Evolutionary conservation across 92 coral and sea anemone species (phyloP), one percentile per base, ranked within the genome.

Genomic region (Isaurus tuberculatus): DNA sequence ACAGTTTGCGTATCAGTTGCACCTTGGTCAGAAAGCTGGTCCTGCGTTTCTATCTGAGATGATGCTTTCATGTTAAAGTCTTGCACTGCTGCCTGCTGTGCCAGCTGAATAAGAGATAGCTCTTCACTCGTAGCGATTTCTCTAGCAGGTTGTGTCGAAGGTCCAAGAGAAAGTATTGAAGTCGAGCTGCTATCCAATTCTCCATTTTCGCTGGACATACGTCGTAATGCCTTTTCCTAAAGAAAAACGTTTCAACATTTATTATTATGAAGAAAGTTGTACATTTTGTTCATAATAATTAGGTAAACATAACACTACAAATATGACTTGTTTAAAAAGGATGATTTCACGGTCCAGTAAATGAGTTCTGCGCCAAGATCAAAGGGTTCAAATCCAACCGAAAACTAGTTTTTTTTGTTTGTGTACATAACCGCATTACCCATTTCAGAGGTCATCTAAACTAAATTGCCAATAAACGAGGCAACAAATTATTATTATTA

Each of bases 181-280:
- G 36, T 26, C 11, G 64, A 48, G 26, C 22, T 33, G 14, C 26
- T 37, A 11, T 74, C 80, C 36, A 73, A 16, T 60, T 73, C 80
- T 15, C 80, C 80, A 53, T 46, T 32, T 4, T 19, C 60, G 51
- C 14, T 74, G 17, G 80, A 74, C 80, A 48, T 53, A 51, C 80
- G 80, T 2, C 66, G 80, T 27, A 74, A 10, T n/a, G 9, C 65
- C 80, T 74, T 72, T 7, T 13, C 10, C 31, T 30, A 29, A 51
- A 8, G 1, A 37, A 48, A 48, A 74, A 25, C 5, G n/a, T n/a
- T n/a, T n/a, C n/a, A n/a, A n/a, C n/a, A n/a, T n/a, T n/a, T n/a
- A n/a, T n/a, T n/a, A n/a, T n/a, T n/a, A n/a, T n/a, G n/a, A n/a
- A n/a, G n/a, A n/a, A n/a, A n/a, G n/a, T n/a, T n/a, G n/a, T n/a